phyloP scores from a whole-genome alignment of 2,113 vertebrate species.

The Lampris megalopsis region DNA sequence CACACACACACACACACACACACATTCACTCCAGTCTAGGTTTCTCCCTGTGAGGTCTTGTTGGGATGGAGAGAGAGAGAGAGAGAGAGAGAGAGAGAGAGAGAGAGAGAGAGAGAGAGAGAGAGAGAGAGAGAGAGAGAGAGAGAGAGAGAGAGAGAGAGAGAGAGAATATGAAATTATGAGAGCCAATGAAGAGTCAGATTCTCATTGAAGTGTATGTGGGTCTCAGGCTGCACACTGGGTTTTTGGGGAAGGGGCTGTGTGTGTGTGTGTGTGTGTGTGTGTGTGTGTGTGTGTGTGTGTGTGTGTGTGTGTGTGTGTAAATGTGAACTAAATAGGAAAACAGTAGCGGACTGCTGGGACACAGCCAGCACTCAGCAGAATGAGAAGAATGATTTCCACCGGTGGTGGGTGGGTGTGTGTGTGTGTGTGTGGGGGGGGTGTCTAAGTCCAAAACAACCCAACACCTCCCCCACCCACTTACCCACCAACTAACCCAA shows the following conservation, averaged over 20 bases:
- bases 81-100: background rate
- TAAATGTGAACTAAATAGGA: slow-evolving; percentile 35
- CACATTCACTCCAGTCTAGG: slow-evolving; percentile 7
- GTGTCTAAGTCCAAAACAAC: too few species aligned
- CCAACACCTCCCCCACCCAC: too few species aligned
- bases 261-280: slow-evolving; percentile 16
- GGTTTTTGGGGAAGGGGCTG: slow-evolving; percentile 26
- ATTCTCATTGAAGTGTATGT: slow-evolving; percentile 17
- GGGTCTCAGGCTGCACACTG: background rate
- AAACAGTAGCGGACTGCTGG: slow-evolving; percentile 24
- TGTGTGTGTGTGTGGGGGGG: too few species aligned
- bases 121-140: slow-evolving; percentile 24
- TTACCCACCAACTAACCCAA: too few species aligned
- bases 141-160: slow-evolving; percentile 9
- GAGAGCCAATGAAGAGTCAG: slow-evolving; percentile 14
- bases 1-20: slow-evolving; percentile 31
- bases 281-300: slow-evolving; percentile 13
- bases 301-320: slow-evolving; percentile 10
- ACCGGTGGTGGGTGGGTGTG: too few species aligned
- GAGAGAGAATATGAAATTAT: slow-evolving; percentile 44
- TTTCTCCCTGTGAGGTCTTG: slow-evolving; percentile 63
- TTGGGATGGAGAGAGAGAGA: slow-evolving; percentile 5
- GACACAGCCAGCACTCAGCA: slow-evolving; percentile 2
- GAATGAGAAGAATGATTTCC: slow-evolving; percentile 10
- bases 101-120: slow-evolving; percentile 4